Base-by-base conservation (phyloP, 1,140 invertebrate genomes). In the Drosophila mayri region DNA sequence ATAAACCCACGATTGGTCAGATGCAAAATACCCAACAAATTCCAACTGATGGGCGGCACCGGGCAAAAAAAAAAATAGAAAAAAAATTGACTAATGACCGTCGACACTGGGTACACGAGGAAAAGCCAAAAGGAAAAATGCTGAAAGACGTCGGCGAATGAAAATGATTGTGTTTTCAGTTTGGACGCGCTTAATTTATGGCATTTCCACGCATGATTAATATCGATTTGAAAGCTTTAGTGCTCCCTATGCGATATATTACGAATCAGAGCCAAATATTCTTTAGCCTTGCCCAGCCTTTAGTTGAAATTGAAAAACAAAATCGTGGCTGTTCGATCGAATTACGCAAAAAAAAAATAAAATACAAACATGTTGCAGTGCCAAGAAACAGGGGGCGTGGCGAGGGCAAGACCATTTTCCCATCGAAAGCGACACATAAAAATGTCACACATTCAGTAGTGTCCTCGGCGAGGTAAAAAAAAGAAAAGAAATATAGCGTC, bases 181-280 rank as follows among this genome's bases (percentile, higher is more conserved):
- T 75, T 18, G 30, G 70, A 55, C 50, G 57, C 66, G 73, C 78
- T 58, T 81, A 90, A 90, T 90, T 90, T 80, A 91, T 90, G 76
- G 79, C 76, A 90, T 86, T 91, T 82, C 57, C 71, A 71, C 78
- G 86, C 85, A 90, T 91, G 90, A 91, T 91, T 91, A 87, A 91
- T 91, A 84, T 87, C 70, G 80, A 91, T 91, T 91, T 91, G 75
- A 91, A 75, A 91, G 46, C 46, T n/a, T n/a, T 28, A 47, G 25
- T 25, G 90, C 79, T 76, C 70, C 67, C 81, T 79, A 71, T 65
- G 47, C 60, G 57, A 74, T 81, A 60, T 58, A 32, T 49, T 58
- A 57, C 62, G 68, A 46, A 63, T 49, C 60, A 22, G 37, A 60
- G 62, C 20, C 46, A 68, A 68, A 68, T 68, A 43, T 43, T 68